A percentile compares a stretch with the other conserved stretches of the same genome.
Conservation (phyloP, 2,113 vertebrate species). For the Coturnix japonica region DNA sequence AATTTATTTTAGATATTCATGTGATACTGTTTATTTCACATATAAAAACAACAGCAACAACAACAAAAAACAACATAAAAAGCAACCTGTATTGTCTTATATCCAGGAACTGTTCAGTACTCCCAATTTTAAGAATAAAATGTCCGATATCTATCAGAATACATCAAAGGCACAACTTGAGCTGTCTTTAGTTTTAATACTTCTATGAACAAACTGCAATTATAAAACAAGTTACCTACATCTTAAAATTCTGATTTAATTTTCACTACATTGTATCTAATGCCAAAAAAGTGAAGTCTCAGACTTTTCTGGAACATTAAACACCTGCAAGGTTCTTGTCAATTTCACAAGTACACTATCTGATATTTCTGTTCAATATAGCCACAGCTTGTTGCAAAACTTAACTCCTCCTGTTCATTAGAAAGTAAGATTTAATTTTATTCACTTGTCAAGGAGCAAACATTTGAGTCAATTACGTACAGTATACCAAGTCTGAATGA, state of each 20-base stretch:
- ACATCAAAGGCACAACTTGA: background rate
- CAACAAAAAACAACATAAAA: too few species aligned
- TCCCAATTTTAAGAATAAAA: background rate
- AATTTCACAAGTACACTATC: background rate
- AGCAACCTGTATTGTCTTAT: too few species aligned
- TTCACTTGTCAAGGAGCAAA: background rate
- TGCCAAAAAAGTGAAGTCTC: background rate
- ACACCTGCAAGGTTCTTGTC: background rate
- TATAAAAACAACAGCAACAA: background rate
- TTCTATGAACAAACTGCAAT: background rate
- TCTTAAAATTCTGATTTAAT: background rate
- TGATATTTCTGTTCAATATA: background rate
- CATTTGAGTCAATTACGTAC: background rate
- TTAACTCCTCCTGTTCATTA: background rate
- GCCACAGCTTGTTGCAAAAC: background rate
- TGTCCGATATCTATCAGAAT: background rate
- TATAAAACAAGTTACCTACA: background rate
- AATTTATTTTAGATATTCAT: slow-evolving; percentile 30
- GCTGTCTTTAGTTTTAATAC: background rate
- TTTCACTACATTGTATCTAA: background rate
- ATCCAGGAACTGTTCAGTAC: background rate
- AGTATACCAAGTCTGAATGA: background rate
- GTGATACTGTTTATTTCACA: background rate
- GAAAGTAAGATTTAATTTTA: background rate
- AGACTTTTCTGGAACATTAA: background rate